These are phyloP conservation scores for Scaptomyza hsui DNA, from an alignment of 1,140 invertebrate genomes.

Conservation along the genomic window DNA sequence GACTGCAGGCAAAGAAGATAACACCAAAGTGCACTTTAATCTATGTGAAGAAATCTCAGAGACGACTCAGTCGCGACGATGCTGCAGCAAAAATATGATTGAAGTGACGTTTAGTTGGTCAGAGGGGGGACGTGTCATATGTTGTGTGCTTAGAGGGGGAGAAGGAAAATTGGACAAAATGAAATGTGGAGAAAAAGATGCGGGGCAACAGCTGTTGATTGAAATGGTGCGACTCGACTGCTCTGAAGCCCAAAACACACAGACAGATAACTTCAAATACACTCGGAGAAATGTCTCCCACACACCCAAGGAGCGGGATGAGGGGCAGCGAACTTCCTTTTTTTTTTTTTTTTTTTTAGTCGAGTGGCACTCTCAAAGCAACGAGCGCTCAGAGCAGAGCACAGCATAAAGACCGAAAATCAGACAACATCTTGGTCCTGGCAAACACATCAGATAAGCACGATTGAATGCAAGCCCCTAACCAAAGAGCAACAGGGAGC, in stretches of 20 bases:
- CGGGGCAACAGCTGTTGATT: slow-evolving; percentile 68
- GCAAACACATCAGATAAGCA: slow-evolving; percentile 69
- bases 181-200: slow-evolving; percentile 52
- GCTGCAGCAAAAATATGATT: slow-evolving; percentile 75
- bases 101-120: slow-evolving; percentile 50
- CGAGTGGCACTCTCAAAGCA: slow-evolving; percentile 49
- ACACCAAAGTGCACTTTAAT: slow-evolving; percentile 81
- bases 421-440: slow-evolving; percentile 71
- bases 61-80: slow-evolving; percentile 23
- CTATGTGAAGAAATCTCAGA: slow-evolving; percentile 72
- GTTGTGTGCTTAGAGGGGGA: slow-evolving; percentile 30
- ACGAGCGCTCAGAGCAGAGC: neutral
- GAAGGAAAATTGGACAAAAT: slow-evolving; percentile 57
- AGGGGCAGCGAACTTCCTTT: neutral
- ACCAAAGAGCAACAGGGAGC: slow-evolving; percentile 1
- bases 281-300: slow-evolving; percentile 25
- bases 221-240: slow-evolving; percentile 37
- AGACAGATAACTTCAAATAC: slow-evolving; percentile 46
- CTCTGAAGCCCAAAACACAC: neutral
- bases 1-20: slow-evolving; percentile 71
- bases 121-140: neutral
- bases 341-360: too few species aligned
- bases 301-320: slow-evolving; percentile 8
- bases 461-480: slow-evolving; percentile 64
- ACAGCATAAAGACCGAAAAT: slow-evolving; percentile 75